These are phyloP conservation scores for Sebastes jordani DNA, from an alignment of 2,797 vertebrate genomes.

Conservation along the genomic window DNA sequence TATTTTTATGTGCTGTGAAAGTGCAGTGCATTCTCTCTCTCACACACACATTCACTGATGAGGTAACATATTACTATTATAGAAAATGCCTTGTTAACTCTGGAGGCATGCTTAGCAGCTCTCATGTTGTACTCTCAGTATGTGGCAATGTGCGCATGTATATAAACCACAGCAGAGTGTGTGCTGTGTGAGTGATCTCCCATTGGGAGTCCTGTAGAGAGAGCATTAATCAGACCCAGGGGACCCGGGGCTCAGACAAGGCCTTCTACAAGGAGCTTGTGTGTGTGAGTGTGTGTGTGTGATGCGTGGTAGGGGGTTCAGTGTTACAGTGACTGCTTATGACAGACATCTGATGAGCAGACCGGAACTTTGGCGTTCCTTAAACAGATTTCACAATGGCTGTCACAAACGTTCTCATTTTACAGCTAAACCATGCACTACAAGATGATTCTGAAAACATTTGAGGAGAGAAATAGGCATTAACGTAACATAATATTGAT, in stretches of 20 bases:
- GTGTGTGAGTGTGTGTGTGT: slow-evolving; percentile 2
- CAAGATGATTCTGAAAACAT: too few species aligned
- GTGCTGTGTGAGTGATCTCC: slow-evolving; percentile 56
- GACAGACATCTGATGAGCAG: slow-evolving; percentile 12
- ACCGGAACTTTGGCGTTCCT: not conserved
- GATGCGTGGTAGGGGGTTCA: slow-evolving; percentile 17
- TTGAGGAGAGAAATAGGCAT: too few species aligned
- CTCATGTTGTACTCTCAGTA: slow-evolving; percentile 28
- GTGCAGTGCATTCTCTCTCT: not conserved
- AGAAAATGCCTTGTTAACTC: slow-evolving; percentile 39
- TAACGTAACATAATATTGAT: too few species aligned
- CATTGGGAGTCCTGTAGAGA: slow-evolving; percentile 60
- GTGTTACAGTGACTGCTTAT: slow-evolving; percentile 18
- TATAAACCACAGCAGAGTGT: slow-evolving; percentile 30
- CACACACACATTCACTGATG: not conserved
- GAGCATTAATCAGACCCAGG: slow-evolving; percentile 71
- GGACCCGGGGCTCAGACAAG: slow-evolving; percentile 57
- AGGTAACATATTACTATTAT: slow-evolving; percentile 9
- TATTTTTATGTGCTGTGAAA: slow-evolving; percentile 31
- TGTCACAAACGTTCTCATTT: too few species aligned
- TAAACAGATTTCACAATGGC: too few species aligned
- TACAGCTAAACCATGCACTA: too few species aligned
- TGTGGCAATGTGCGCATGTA: slow-evolving; percentile 26
- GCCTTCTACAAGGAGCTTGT: slow-evolving; percentile 41
- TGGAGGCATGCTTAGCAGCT: slow-evolving; percentile 45